phyloP scores from a whole-genome alignment of 2,888 invertebrate genomes.

The Drosophila greeni region DNA sequence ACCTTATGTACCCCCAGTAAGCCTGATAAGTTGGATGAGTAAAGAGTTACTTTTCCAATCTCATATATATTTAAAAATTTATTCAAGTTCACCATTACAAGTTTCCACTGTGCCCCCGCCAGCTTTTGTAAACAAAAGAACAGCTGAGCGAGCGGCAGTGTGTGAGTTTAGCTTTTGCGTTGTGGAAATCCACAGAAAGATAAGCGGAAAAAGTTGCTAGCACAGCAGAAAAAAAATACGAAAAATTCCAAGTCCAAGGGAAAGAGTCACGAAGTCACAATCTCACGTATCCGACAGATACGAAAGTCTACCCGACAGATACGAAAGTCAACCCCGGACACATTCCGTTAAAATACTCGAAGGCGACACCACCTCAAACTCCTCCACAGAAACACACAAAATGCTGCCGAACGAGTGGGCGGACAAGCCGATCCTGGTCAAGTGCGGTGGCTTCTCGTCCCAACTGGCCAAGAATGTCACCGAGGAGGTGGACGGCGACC shows the following conservation, averaged over 20 bases:
- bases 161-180: constrained; percentile 15
- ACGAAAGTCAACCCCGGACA: background rate
- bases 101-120: constrained; percentile 1
- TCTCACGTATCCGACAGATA: constrained; percentile 49
- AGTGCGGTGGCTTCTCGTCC: constrained; percentile 89
- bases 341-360: constrained; percentile 7
- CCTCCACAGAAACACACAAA: background rate
- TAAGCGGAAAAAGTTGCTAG: constrained; percentile 51
- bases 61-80: too few relatives aligned
- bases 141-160: constrained; percentile 25
- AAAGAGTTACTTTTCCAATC: background rate
- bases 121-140: constrained; percentile 32
- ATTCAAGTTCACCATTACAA: background rate
- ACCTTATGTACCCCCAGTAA: constrained; percentile 4
- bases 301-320: too few relatives aligned
- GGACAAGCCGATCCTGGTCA: constrained; percentile 77
- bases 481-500: constrained; percentile 88
- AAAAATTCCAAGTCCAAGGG: constrained; percentile 41
- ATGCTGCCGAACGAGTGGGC: constrained; percentile 2
- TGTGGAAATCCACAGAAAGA: constrained; percentile 18
- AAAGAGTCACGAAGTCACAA: constrained; percentile 42
- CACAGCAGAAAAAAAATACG: constrained; percentile 32
- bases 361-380: background rate
- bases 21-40: background rate
- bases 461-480: constrained; percentile 87